Evolutionary conservation across 2,797 vertebrate species (phyloP).

Genomic region (Leptatherina wallacei): DNA sequence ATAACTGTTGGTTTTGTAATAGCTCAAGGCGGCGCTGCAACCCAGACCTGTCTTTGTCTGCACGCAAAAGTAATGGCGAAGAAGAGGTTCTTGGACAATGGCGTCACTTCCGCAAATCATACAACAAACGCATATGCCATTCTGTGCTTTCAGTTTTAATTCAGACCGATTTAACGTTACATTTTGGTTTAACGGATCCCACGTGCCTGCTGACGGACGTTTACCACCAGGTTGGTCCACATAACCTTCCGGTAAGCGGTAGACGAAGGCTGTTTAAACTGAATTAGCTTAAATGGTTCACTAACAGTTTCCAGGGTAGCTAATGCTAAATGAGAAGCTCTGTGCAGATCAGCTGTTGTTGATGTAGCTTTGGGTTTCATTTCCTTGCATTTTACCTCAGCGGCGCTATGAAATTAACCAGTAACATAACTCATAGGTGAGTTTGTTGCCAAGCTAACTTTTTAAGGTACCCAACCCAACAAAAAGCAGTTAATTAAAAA

Average conservation of each 20-base stretch:
- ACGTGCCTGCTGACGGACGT: neutral
- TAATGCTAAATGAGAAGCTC: neutral
- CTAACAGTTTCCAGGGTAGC: constrained; percentile 9
- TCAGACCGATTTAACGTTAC: neutral
- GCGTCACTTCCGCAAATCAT: constrained; percentile 55
- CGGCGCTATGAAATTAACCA: neutral
- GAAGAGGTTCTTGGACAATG: constrained; percentile 3
- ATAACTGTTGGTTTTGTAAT: no score
- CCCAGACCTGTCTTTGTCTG: neutral
- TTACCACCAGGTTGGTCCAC: constrained; percentile 41
- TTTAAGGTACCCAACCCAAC: neutral
- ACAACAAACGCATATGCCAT: constrained; percentile 48
- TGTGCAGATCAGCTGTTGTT: neutral
- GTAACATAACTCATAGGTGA: no score
- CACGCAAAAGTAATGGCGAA: neutral
- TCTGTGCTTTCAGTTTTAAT: neutral
- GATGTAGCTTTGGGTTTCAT: neutral
- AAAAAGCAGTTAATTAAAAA: neutral
- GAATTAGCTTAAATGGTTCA: neutral
- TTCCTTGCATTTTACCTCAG: neutral
- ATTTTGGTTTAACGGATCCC: neutral
- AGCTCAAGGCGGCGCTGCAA: neutral
- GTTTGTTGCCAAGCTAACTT: neutral
- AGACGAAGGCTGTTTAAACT: neutral
- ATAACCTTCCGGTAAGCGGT: accelerated